Percentiles rank a stretch among this genome's conserved stretches.
phyloP scores from a whole-genome alignment of 2,113 vertebrate genomes.

The Pseudopipra pipra region DNA sequence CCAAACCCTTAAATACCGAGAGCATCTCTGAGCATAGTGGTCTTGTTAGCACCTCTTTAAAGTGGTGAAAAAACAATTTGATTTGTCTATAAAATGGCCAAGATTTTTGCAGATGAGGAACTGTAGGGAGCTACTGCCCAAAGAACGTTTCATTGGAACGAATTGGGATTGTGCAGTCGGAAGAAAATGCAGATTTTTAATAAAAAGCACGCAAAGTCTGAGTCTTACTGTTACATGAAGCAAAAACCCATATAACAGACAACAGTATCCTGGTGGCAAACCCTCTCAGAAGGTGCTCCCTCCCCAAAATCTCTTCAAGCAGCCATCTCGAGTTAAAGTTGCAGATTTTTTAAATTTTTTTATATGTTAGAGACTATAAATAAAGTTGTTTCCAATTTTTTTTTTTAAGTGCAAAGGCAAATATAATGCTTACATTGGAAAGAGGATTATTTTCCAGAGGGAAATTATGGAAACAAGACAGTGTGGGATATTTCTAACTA shows the following conservation, averaged over 20 bases:
- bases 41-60: neutral
- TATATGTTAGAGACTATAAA: neutral
- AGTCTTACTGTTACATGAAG: neutral
- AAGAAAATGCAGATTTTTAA: neutral
- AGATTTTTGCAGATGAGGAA: neutral
- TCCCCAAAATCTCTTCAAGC: neutral
- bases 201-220: neutral
- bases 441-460: neutral
- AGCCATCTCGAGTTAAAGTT: neutral
- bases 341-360: neutral
- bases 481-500: neutral
- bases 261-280: neutral
- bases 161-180: neutral
- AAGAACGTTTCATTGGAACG: neutral
- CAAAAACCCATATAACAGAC: neutral
- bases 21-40: neutral
- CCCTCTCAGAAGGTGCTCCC: neutral
- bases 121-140: neutral
- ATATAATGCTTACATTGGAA: neutral
- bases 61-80: neutral
- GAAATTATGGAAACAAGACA: neutral
- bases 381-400: neutral
- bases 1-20: neutral
- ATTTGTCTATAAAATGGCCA: neutral
- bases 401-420: neutral